A percentile compares a stretch with the other conserved stretches of the same genome.
Conservation (phyloP, 2,888 invertebrate species). For the Chaitophorus viminalis region DNA sequence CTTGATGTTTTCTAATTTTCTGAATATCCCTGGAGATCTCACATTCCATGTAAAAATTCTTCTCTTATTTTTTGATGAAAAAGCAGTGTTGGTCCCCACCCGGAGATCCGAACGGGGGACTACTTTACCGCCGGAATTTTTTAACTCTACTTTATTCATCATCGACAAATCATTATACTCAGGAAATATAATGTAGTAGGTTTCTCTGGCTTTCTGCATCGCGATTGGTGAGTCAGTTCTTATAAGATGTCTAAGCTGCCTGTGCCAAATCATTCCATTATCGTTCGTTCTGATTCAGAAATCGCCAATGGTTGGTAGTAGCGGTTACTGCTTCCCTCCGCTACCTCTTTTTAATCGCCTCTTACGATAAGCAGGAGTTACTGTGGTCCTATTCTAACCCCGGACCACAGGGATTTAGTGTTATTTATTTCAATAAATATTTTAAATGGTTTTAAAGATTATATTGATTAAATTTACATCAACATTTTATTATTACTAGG, state of each 20-base stretch:
- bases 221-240: constrained; percentile 21
- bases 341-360: too few species aligned
- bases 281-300: constrained; percentile 30
- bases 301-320: constrained; percentile 20
- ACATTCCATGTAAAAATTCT: neutral
- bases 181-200: constrained; percentile 24
- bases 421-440: too few species aligned
- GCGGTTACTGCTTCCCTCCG: too few species aligned
- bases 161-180: constrained; percentile 1
- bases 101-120: constrained; percentile 25
- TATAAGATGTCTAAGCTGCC: constrained; percentile 21
- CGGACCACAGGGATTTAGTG: too few species aligned
- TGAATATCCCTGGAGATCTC: neutral
- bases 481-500: too few species aligned
- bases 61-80: neutral
- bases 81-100: neutral
- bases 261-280: constrained; percentile 11
- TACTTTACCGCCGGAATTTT: too few species aligned
- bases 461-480: too few species aligned
- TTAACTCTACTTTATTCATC: too few species aligned
- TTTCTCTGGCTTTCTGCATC: constrained; percentile 20
- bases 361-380: too few species aligned
- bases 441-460: too few species aligned
- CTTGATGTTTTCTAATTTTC: neutral
- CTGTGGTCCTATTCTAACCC: too few species aligned